phyloP scores from a whole-genome alignment of 1,140 invertebrate species.

The Prorops nasuta region DNA sequence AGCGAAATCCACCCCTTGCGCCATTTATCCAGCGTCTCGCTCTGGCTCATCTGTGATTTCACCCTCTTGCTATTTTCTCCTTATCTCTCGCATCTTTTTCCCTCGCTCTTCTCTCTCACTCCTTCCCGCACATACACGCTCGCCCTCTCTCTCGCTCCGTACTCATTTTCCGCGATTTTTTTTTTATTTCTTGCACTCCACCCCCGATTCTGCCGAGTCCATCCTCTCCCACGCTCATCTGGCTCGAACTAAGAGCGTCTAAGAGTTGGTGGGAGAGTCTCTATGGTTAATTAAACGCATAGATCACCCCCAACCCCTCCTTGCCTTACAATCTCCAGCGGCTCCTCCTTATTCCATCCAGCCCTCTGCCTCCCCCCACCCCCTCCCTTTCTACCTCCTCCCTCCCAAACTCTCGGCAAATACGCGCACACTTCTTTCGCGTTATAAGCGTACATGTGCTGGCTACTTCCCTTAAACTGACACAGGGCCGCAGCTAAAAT shows the following conservation, averaged over 20 bases:
- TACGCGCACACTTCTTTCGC: constrained; percentile 18
- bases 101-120: neutral
- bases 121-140: neutral
- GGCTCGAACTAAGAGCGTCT: constrained; percentile 47
- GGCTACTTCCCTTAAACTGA: constrained; percentile 4
- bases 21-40: neutral
- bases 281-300: constrained; percentile 57
- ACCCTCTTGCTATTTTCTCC: neutral
- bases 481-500: constrained; percentile 14
- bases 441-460: constrained; percentile 14
- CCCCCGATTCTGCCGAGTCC: too few species aligned
- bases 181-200: too few species aligned
- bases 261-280: constrained; percentile 51
- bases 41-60: neutral
- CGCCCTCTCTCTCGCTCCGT: neutral
- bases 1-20: neutral
- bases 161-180: too few species aligned
- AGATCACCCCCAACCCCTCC: constrained; percentile 40
- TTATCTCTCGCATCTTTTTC: neutral
- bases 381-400: neutral
- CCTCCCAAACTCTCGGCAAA: constrained; percentile 4
- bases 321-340: constrained; percentile 28
- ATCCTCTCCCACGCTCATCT: too few species aligned
- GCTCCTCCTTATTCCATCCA: constrained; percentile 12
- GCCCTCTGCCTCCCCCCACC: constrained; percentile 10